Percentiles rank a stretch among this genome's conserved stretches.
Conservation (phyloP, 2,888 invertebrate genomes). For the Lycaena phlaeas region DNA sequence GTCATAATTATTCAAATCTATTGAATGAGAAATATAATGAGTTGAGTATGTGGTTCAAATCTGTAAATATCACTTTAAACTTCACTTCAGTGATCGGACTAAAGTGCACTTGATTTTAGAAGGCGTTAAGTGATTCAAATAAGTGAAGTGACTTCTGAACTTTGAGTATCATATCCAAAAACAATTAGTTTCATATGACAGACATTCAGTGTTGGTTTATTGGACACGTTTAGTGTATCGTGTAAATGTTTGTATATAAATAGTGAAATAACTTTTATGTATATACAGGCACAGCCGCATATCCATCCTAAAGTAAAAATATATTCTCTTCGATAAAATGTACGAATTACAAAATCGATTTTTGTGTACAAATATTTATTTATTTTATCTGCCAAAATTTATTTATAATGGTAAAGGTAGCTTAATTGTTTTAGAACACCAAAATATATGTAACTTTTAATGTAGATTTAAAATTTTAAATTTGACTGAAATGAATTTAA, state of each 20-base stretch:
- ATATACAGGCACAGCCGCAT: slow-evolving; percentile 54
- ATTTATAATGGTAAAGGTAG: slow-evolving; percentile 1
- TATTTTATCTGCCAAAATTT: neutral
- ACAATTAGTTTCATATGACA: slow-evolving; percentile 17
- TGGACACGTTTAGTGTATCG: slow-evolving; percentile 25
- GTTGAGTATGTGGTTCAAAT: neutral
- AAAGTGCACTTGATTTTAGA: slow-evolving; percentile 17
- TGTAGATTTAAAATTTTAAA: slow-evolving; percentile 6
- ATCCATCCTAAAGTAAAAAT: slow-evolving; percentile 52
- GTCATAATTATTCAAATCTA: too few species aligned
- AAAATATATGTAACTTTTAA: slow-evolving; percentile 8
- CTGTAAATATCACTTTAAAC: slow-evolving; percentile 11
- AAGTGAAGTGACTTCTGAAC: slow-evolving; percentile 12
- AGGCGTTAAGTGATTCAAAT: slow-evolving; percentile 23
- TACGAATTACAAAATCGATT: neutral
- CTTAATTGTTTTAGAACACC: slow-evolving; percentile 7
- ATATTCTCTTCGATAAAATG: slow-evolving; percentile 22
- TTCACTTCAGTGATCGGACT: slow-evolving; percentile 5
- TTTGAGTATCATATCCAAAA: slow-evolving; percentile 22
- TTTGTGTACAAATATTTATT: slow-evolving; percentile 4
- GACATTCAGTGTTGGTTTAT: slow-evolving; percentile 19
- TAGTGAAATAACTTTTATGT: slow-evolving; percentile 20
- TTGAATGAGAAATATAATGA: too few species aligned
- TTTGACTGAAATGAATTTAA: slow-evolving; percentile 9
- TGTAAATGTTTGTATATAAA: slow-evolving; percentile 51